These are phyloP conservation scores for Zaprionus kolodkinae DNA, from an alignment of 1,140 invertebrate genomes.

Conservation along the genomic window DNA sequence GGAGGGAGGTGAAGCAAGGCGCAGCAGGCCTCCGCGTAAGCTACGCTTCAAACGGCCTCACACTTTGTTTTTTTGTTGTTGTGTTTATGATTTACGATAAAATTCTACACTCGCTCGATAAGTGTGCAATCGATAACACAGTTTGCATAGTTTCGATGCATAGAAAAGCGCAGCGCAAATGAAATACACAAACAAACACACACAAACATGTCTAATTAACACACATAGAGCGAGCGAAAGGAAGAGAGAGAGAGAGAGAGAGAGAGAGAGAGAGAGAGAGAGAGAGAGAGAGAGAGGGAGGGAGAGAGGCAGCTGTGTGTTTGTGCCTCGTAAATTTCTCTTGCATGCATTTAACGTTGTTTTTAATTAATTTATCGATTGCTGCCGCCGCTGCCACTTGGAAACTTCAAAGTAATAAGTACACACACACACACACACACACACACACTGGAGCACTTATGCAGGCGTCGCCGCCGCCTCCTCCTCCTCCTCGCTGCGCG, in stretches of 20 bases:
- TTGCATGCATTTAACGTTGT: constrained; percentile 35
- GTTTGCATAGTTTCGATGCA: background rate
- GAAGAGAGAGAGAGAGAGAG: too few relatives aligned
- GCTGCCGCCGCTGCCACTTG: constrained; percentile 20
- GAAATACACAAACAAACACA: background rate
- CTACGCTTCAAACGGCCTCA: background rate
- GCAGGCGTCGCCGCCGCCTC: constrained; percentile 2
- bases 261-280: background rate
- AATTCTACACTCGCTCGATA: constrained; percentile 12
- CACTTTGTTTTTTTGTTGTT: background rate
- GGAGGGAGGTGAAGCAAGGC: background rate
- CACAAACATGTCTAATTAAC: background rate
- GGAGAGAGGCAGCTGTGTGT: constrained; percentile 4
- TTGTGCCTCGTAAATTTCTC: constrained; percentile 39
- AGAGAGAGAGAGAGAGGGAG: background rate
- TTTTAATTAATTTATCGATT: constrained; percentile 76
- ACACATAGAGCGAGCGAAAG: background rate
- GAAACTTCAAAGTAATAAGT: constrained; percentile 62
- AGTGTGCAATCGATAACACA: constrained; percentile 21
- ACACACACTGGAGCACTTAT: background rate
- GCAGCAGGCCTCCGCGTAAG: constrained; percentile 3
- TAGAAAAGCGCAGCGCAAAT: background rate
- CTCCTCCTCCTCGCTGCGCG: background rate
- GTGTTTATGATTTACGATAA: background rate
- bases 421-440: constrained; percentile 37